phyloP scores from a whole-genome alignment of 2,113 vertebrate genomes.

The Eubucco bourcierii region DNA sequence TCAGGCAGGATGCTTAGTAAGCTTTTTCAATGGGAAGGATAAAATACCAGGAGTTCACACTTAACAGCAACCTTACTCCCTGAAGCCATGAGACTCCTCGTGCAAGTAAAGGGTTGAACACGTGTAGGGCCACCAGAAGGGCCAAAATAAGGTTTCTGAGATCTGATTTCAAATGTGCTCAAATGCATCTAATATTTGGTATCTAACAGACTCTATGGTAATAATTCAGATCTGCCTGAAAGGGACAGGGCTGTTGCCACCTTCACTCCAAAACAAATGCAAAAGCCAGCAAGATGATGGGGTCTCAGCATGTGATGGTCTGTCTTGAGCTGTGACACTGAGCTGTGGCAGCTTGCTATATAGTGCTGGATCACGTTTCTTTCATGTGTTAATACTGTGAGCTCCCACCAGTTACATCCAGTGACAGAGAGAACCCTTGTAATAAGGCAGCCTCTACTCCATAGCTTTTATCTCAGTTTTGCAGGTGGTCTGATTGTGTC shows the following conservation, averaged over 20 bases:
- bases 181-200: accelerated
- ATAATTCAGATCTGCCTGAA: background rate
- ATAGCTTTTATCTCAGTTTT: background rate
- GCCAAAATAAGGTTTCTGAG: background rate
- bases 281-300: background rate
- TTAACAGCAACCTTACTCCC: background rate
- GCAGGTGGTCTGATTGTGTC: background rate
- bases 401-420: background rate
- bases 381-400: background rate
- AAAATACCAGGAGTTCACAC: background rate
- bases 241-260: background rate
- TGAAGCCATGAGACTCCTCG: background rate
- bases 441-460: background rate
- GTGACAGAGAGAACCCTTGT: background rate
- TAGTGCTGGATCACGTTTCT: background rate
- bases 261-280: background rate
- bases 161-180: background rate
- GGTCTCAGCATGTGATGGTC: background rate
- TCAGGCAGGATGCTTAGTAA: background rate
- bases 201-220: background rate
- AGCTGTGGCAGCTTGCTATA: background rate
- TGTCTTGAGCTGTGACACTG: background rate
- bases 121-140: accelerated
- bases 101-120: accelerated
- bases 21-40: background rate